Conservation (phyloP, 2,113 vertebrate genomes). For the Indri indri region DNA sequence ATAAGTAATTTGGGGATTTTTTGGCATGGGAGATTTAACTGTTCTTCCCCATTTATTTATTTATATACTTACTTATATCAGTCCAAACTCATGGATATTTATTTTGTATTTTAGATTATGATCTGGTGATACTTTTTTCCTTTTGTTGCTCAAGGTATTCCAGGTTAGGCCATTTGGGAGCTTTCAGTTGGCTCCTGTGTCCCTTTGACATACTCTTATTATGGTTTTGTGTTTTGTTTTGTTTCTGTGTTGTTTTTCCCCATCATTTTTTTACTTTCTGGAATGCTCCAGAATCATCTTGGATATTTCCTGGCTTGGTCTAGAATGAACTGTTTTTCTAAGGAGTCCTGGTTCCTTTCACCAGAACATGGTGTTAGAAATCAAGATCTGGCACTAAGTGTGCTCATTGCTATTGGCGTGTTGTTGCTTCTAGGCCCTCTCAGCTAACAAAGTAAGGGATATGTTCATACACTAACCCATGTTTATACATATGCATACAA, state of each 20-base stretch:
- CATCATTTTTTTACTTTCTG: not conserved
- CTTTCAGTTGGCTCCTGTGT: not conserved
- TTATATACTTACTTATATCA: not conserved
- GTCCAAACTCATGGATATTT: not conserved
- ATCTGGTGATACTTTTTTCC: not conserved
- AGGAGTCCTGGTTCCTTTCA: not conserved
- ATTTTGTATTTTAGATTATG: not conserved
- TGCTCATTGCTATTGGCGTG: not conserved
- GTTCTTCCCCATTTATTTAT: not conserved
- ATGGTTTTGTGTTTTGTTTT: not conserved
- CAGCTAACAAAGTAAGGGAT: not conserved
- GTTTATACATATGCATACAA: not conserved
- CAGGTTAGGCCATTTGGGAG: not conserved
- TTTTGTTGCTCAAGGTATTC: not conserved
- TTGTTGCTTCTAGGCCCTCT: not conserved
- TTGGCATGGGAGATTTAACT: not conserved
- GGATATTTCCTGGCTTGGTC: not conserved
- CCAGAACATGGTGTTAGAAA: not conserved
- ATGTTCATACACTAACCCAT: not conserved
- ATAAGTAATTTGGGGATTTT: not conserved
- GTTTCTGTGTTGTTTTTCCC: too few relatives aligned
- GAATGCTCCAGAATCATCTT: not conserved
- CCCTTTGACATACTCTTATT: not conserved
- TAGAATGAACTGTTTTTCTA: not conserved
- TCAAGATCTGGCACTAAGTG: not conserved